Evolutionary conservation across 2,113 vertebrate species (phyloP).

Genomic region (Carollia perspicillata): DNA sequence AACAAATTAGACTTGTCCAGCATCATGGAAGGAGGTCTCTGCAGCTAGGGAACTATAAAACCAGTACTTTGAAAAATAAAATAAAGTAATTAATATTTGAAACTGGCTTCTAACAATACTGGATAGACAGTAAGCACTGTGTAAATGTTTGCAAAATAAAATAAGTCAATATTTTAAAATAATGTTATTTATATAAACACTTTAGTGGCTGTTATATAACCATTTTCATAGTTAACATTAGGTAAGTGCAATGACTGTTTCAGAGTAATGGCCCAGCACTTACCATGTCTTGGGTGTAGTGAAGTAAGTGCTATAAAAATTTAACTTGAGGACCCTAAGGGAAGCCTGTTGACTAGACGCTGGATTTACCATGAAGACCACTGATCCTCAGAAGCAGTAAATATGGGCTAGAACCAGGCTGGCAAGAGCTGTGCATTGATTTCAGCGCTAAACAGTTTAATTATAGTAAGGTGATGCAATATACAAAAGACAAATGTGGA

Average conservation of each 20-base stretch:
- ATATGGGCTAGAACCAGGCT: neutral
- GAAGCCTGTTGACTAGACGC: neutral
- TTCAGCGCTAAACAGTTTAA: neutral
- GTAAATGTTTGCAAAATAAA: neutral
- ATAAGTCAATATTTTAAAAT: neutral
- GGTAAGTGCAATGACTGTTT: neutral
- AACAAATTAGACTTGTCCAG: neutral
- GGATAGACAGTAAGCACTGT: neutral
- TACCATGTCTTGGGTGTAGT: neutral
- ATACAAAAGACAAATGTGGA: neutral
- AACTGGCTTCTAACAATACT: neutral
- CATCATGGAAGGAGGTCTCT: neutral
- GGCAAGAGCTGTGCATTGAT: neutral
- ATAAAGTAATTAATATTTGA: neutral
- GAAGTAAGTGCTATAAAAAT: neutral
- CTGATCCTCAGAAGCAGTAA: neutral
- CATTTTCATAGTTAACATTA: neutral
- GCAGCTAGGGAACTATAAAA: neutral
- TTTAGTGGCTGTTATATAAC: neutral
- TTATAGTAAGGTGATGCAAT: neutral
- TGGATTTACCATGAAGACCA: neutral
- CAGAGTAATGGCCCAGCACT: rapidly evolving
- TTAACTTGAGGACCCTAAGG: neutral
- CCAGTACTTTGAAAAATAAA: neutral
- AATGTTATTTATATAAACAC: neutral